Evolutionary conservation across 2,113 vertebrate genomes (phyloP), one percentile per base, ranked within the genome.

Genomic region (Uropsilus gracilis): DNA sequence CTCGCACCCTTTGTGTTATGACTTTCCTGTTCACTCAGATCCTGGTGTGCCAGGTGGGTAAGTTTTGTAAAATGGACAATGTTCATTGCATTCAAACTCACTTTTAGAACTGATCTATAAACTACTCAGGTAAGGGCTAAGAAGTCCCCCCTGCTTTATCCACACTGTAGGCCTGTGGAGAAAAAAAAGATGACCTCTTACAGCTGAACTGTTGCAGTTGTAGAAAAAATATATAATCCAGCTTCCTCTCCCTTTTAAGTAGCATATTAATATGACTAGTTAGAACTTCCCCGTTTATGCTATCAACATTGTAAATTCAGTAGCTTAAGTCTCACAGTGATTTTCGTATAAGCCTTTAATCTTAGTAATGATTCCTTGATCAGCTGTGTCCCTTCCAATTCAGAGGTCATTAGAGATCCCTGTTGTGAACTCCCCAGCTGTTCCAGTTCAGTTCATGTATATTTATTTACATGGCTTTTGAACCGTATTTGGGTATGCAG

Each of bases 401-500:
- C 96, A 95, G 97, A 98, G 97, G 97, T 98, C 97, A 95, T 97
- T 98, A 97, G 96, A 97, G 94, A 96, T 97, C 94, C 82, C 98
- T 96, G 90, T 89, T 97, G 98, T 97, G 98, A 98, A 95, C 89
- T 95, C 98, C 97, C 97, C 97, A 98, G 97, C 97, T 98, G 98
- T 97, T 98, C 96, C 93, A 96, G 93, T 98, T 98, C 96, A 97
- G 96, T 98, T 98, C 97, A 98, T 98, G 98, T 98, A 95, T 98
- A 98, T 98, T 98, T 98, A 98, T 98, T 98, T 98, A 97, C 96
- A 96, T 98, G 98, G 89, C 98, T 97, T 98, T 97, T 98, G 97
- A 98, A 98, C 97, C 96, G 96, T 63, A 88, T 97, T 97, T 97
- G 94, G 89, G 88, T 95, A 95, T 95, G 96, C 90, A 91, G 94